phyloP scores from a whole-genome alignment of 2,113 vertebrate genomes.

The Microtus richardsoni region DNA sequence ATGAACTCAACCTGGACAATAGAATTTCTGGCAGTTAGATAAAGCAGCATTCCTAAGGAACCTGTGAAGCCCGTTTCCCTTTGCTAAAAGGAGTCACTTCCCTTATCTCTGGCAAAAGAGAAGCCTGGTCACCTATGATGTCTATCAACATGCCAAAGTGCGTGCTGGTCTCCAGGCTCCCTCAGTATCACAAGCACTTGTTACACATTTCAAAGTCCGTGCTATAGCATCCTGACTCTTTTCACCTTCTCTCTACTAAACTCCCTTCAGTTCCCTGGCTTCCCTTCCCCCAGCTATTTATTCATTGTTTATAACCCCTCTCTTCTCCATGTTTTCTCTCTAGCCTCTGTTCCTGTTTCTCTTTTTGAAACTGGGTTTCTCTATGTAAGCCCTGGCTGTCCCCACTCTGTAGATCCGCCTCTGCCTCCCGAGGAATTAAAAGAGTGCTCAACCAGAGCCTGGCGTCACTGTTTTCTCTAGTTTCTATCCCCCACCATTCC shows the following conservation, averaged over 20 bases:
- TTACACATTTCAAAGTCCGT: neutral
- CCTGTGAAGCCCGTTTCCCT: neutral
- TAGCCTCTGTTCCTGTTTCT: too few species aligned
- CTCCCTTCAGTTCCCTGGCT: neutral
- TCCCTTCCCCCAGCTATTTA: neutral
- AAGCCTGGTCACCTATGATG: neutral
- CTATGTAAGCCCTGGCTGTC: neutral
- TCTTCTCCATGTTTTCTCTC: neutral
- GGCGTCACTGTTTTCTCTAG: neutral
- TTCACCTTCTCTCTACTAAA: neutral
- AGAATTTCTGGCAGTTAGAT: neutral
- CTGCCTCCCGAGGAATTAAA: neutral
- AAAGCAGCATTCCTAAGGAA: neutral
- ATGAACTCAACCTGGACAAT: neutral
- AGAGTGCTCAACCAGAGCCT: neutral
- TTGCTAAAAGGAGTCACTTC: neutral
- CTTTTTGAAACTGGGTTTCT: neutral
- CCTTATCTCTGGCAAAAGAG: neutral
- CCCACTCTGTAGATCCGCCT: neutral
- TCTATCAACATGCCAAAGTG: neutral
- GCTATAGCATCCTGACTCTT: neutral
- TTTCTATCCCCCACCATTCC: neutral
- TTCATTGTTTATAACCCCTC: neutral
- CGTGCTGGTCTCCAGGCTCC: neutral
- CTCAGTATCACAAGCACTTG: neutral